Evolutionary conservation across 2,888 invertebrate genomes (phyloP).

Genomic region (Rhagonycha fulva): DNA sequence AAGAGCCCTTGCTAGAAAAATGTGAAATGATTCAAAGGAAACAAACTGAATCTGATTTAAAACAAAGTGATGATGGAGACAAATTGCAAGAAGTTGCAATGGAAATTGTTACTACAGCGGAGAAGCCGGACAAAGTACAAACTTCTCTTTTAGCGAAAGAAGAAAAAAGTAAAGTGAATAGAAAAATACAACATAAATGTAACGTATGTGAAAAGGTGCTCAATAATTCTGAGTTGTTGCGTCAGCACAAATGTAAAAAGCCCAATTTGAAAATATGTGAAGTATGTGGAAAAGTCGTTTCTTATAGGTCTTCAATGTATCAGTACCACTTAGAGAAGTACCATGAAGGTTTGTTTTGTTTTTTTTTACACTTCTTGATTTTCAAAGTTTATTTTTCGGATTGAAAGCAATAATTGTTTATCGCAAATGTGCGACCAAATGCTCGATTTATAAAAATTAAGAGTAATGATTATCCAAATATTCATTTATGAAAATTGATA

Average conservation of each 20-base stretch:
- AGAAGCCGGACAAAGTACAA: not conserved
- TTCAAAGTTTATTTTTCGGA: too few species aligned
- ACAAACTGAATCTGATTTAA: not conserved
- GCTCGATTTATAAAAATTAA: too few species aligned
- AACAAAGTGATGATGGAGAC: not conserved
- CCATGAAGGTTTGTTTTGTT: not conserved
- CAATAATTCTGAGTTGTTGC: not conserved
- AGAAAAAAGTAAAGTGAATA: not conserved
- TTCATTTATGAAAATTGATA: too few species aligned
- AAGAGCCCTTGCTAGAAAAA: not conserved
- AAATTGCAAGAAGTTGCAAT: not conserved
- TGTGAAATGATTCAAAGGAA: not conserved
- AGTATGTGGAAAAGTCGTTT: not conserved
- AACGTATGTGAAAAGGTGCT: not conserved
- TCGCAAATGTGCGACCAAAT: too few species aligned
- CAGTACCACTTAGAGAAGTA: not conserved
- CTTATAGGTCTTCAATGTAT: not conserved
- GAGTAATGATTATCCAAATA: too few species aligned
- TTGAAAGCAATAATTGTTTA: too few species aligned
- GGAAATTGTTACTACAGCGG: too few species aligned
- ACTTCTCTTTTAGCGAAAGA: not conserved
- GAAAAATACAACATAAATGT: not conserved
- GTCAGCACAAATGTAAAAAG: not conserved
- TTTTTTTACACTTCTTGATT: conserved; percentile 1
- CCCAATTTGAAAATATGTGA: not conserved